Percentiles rank a stretch among this genome's conserved stretches.
Conservation (phyloP, 2,888 invertebrate genomes). For the Kuschelorhynchus macadamiae region DNA sequence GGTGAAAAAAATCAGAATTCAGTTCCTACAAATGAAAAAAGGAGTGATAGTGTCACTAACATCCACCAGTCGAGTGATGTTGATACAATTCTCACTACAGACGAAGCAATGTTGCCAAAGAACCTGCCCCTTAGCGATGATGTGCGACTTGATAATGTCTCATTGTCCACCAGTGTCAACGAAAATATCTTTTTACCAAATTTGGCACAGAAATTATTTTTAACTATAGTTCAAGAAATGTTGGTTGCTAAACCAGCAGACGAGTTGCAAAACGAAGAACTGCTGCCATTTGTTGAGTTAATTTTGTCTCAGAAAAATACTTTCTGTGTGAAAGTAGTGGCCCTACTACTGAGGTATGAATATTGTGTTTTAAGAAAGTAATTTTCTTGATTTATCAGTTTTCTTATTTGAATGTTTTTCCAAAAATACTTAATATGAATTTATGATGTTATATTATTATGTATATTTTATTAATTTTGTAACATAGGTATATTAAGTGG, state of each 20-base stretch:
- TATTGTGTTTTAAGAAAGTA: too few species aligned
- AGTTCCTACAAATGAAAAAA: slow-evolving; percentile 5
- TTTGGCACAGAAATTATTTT: slow-evolving; percentile 83
- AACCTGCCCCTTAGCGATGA: slow-evolving; percentile 88
- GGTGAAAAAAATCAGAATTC: slow-evolving; percentile 15
- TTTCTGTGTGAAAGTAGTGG: slow-evolving; percentile 83
- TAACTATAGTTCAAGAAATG: slow-evolving; percentile 81
- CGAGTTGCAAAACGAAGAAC: slow-evolving; percentile 85
- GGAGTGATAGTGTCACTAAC: slow-evolving; percentile 2
- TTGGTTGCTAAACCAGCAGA: slow-evolving; percentile 84
- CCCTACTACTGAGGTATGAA: slow-evolving; percentile 72
- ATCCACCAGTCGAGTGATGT: slow-evolving; percentile 11
- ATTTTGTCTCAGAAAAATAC: slow-evolving; percentile 76
- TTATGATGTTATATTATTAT: too few species aligned
- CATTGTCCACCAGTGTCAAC: slow-evolving; percentile 74
- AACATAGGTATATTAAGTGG: too few species aligned
- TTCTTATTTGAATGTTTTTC: too few species aligned
- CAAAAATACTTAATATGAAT: too few species aligned
- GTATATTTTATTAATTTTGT: too few species aligned
- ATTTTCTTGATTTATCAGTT: too few species aligned
- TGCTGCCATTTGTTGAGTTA: slow-evolving; percentile 83
- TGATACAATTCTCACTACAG: slow-evolving; percentile 54
- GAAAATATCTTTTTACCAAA: slow-evolving; percentile 71
- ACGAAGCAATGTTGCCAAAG: slow-evolving; percentile 74
- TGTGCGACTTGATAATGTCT: slow-evolving; percentile 83